Percentiles rank a stretch among this genome's conserved stretches.
Conservation (phyloP, 2,113 vertebrate species). For the Nicator chloris region DNA sequence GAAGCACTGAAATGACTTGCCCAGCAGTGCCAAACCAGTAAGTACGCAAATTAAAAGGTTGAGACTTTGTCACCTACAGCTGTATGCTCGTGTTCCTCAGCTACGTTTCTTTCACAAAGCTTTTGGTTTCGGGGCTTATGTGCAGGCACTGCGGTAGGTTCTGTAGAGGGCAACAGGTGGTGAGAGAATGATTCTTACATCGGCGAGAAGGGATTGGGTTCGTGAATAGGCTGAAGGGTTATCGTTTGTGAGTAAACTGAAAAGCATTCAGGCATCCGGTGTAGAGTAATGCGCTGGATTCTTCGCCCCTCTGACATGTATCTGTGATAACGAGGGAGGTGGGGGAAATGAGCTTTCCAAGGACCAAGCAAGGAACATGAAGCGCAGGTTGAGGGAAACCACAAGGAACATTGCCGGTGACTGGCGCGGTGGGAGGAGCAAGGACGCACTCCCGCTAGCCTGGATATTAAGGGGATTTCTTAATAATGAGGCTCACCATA, state of each 20-base stretch:
- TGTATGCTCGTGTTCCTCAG: neutral
- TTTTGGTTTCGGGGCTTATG: neutral
- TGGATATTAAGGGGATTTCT: neutral
- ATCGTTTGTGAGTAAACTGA: neutral
- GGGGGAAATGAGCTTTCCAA: neutral
- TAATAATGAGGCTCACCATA: neutral
- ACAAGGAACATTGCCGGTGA: neutral
- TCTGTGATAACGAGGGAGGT: neutral
- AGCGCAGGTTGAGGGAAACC: neutral
- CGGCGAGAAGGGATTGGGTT: neutral
- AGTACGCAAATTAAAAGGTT: neutral
- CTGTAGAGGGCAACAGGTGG: neutral
- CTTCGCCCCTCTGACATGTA: neutral
- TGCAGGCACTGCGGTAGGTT: neutral
- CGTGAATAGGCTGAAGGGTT: neutral
- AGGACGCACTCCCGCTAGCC: neutral
- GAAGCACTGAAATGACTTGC: neutral
- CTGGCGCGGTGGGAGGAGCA: neutral
- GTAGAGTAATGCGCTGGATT: neutral
- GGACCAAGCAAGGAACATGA: neutral
- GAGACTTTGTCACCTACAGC: neutral
- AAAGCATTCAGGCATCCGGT: neutral
- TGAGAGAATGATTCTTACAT: neutral
- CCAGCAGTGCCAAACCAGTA: neutral
- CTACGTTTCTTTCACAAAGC: neutral